These are phyloP conservation scores for Phalacrocorax aristotelis DNA, from an alignment of 2,113 vertebrate species.

Conservation along the genomic window DNA sequence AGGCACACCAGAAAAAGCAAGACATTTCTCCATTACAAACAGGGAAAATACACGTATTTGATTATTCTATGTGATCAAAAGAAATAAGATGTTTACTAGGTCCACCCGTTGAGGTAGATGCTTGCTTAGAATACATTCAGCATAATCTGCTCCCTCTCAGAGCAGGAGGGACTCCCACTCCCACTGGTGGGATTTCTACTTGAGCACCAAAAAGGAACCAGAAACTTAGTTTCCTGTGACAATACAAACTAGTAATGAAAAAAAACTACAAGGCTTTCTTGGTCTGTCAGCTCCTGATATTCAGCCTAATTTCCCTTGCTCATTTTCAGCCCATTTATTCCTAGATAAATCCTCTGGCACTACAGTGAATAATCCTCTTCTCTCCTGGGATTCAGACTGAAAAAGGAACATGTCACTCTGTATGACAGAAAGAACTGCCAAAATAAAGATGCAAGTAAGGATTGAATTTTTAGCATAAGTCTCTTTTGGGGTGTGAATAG, in stretches of 20 bases:
- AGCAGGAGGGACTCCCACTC: not conserved
- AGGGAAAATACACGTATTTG: not conserved
- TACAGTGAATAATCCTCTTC: slow-evolving; percentile 41
- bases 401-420: slow-evolving; percentile 47
- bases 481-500: slow-evolving; percentile 2
- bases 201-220: not conserved
- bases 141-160: not conserved
- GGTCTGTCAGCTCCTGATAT: not conserved
- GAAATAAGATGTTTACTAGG: not conserved
- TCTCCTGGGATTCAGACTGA: slow-evolving; percentile 20
- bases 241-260: not conserved
- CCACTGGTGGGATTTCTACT: not conserved
- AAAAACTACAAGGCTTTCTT: not conserved
- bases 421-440: slow-evolving; percentile 22
- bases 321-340: slow-evolving; percentile 62
- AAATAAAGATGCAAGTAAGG: slow-evolving; percentile 42
- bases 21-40: not conserved
- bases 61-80: not conserved
- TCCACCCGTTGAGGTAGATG: not conserved
- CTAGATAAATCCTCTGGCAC: slow-evolving; percentile 36
- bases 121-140: not conserved
- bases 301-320: slow-evolving; percentile 23
- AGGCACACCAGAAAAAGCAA: not conserved
- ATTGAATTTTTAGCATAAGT: not conserved
- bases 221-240: not conserved